Evolutionary conservation across 2,797 vertebrate species (phyloP), one percentile per base, ranked within the genome.

Genomic region (Pristis pectinata): DNA sequence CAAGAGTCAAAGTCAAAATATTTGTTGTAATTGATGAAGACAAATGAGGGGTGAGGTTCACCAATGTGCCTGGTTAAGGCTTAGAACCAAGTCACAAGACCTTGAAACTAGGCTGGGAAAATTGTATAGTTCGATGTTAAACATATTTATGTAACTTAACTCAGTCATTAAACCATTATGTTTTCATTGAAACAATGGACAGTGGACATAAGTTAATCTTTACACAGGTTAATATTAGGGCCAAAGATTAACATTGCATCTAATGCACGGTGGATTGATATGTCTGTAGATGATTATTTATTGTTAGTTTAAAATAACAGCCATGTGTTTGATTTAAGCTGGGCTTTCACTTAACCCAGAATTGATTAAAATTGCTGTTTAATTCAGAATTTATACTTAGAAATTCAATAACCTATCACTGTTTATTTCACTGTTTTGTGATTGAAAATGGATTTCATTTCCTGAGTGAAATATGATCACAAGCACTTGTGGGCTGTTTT

Each of bases 271-370:
- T 91, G 87, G 59, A 91, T 91, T 91, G 37, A 67, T 91, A 91
- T 64, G 9, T 11, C 61, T 67, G 6, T 10, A 87, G 17, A 67
- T 91, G 87, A 91, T 64, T 59, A 91, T 91, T 91, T 67, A 91
- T 91, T 91, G 22, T 91, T 91, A 64, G 37, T n/a, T 91, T 67
- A 19, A 91, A 91, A 91, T 91, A 91, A 22, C 27, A 64, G 87
- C 59, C 41, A 17, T 67, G 87, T 67, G 87, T 91, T 91, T 91
- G 59, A 91, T 67, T n/a, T 91, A 22, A 64, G n/a, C 59, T 91
- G 59, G 59, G n/a, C 59, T 91, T n/a, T 91, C 64, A n/a, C 59
- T 61, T 91, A 91, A 9, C n/a, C 37, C 34, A 91, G 61, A 41
- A 91, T 67, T 61, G n/a, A 91, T 67, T 91, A n/a, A n/a, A 22